Conservation (phyloP, 2,113 vertebrate genomes). For the Oreochromis tanganicae region DNA sequence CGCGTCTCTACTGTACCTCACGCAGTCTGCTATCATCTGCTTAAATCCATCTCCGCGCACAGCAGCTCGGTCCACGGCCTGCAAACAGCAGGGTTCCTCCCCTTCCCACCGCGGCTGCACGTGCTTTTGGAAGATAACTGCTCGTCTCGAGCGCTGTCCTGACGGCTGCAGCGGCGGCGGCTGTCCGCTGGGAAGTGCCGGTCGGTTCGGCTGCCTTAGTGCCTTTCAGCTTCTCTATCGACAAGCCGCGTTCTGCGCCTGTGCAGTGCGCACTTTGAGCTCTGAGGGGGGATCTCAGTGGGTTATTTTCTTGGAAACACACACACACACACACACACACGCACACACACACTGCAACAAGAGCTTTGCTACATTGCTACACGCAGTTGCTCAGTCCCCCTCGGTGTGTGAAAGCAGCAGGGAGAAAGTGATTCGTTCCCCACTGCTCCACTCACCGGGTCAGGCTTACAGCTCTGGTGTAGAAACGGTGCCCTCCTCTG, state of each 20-base stretch:
- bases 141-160: not conserved
- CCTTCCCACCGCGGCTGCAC: conserved; percentile 26
- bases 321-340: not conserved
- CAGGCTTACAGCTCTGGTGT: conserved; percentile 54
- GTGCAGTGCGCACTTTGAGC: conserved; percentile 35
- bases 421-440: not conserved
- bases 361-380: not conserved
- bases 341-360: not conserved
- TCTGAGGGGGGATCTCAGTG: conserved; percentile 2
- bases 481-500: not conserved
- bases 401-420: not conserved
- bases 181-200: not conserved
- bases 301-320: conserved; percentile 55
- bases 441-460: not conserved
- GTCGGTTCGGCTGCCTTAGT: conserved; percentile 23
- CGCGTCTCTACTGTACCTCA: conserved; percentile 57
- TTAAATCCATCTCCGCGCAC: conserved; percentile 58
- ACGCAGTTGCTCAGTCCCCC: not conserved
- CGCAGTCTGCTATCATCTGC: conserved; percentile 55
- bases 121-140: not conserved
- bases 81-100: conserved; percentile 29
- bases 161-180: not conserved
- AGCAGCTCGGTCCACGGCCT: conserved; percentile 23
- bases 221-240: conserved; percentile 22
- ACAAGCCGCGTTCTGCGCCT: conserved; percentile 48